Percentiles rank a stretch among this genome's conserved stretches.
Evolutionary conservation across 2,797 vertebrate genomes (phyloP).

Genomic region (Danio albolineatus): DNA sequence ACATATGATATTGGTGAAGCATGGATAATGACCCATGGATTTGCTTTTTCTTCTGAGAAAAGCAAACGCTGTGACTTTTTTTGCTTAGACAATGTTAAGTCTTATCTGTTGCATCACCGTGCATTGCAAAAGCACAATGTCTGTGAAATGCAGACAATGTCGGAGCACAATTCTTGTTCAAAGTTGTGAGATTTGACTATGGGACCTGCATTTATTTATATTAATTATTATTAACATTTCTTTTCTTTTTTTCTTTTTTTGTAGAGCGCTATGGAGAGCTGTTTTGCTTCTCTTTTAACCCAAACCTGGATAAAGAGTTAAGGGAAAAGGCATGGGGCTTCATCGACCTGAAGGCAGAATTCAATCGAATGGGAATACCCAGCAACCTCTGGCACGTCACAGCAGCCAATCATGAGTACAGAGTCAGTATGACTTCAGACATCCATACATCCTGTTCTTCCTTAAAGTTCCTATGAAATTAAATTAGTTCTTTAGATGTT

Average conservation of each 20-base stretch:
- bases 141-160: background rate
- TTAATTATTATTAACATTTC: background rate
- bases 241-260: conserved; percentile 29
- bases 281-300: conserved; percentile 96
- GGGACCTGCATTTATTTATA: background rate
- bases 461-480: too few species aligned
- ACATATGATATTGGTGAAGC: background rate
- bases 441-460: background rate
- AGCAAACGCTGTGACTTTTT: background rate
- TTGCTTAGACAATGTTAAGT: background rate
- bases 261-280: conserved; percentile 93
- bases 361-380: conserved; percentile 91
- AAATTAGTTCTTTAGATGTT: too few species aligned
- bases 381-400: conserved; percentile 90
- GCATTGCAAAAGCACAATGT: background rate
- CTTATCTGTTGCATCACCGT: conserved; percentile 6
- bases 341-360: conserved; percentile 84
- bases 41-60: conserved; percentile 17
- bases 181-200: conserved; percentile 7
- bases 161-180: background rate
- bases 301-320: conserved; percentile 90
- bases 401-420: conserved; percentile 89
- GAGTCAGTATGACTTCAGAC: conserved; percentile 78
- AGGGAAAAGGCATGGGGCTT: conserved; percentile 90
- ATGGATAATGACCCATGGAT: conserved; percentile 2